Conservation (phyloP, 2,888 invertebrate genomes). For the Heteromyza rotundicornis region DNA sequence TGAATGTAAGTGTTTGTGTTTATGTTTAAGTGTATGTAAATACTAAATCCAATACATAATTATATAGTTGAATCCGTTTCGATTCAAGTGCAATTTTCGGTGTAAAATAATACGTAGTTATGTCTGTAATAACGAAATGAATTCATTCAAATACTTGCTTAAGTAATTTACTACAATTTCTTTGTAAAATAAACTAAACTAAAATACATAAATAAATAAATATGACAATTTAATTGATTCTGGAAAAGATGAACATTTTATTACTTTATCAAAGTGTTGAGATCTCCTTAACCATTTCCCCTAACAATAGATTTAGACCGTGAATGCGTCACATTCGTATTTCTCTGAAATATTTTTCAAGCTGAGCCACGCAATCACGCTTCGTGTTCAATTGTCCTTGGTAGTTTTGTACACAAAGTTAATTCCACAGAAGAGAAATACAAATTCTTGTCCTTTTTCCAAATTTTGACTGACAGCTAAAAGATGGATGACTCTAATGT, state of each 20-base stretch:
- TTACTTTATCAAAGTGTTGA: no score
- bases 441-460: conserved; percentile 23
- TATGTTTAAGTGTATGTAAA: no score
- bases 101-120: conserved; percentile 39
- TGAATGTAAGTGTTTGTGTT: conserved; percentile 38
- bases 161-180: conserved; percentile 40
- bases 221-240: conserved; percentile 23
- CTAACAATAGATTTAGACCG: no score
- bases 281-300: no score
- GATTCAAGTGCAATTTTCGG: conserved; percentile 44
- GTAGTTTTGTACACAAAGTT: neutral
- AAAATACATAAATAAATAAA: no score
- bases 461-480: conserved; percentile 41
- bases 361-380: conserved; percentile 16
- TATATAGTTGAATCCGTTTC: conserved; percentile 37
- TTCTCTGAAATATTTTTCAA: neutral
- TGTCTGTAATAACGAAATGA: conserved; percentile 30
- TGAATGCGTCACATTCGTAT: no score
- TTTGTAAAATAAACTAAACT: conserved; percentile 27
- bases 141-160: conserved; percentile 32
- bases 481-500: conserved; percentile 49
- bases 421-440: neutral
- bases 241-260: no score
- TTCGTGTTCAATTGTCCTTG: conserved; percentile 16
- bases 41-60: conserved; percentile 27